A percentile compares a stretch with the other conserved stretches of the same genome.
These are phyloP conservation scores for Megalonaias nervosa DNA, from an alignment of 1,140 invertebrate genomes.

Conservation along the genomic window DNA sequence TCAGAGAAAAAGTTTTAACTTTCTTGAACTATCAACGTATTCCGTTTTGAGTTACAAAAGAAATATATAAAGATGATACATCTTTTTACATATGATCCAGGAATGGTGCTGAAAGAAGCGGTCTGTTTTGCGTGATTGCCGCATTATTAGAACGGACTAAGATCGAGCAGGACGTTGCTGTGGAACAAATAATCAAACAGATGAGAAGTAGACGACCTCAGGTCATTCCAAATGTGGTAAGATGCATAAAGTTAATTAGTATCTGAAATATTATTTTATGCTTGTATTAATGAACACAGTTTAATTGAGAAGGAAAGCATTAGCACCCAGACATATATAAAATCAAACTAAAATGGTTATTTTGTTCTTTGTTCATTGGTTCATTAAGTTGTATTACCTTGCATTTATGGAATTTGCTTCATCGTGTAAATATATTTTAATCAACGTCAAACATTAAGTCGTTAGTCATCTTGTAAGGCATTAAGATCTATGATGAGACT, in stretches of 20 bases:
- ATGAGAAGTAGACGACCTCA: slow-evolving; percentile 37
- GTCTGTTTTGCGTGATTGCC: slow-evolving; percentile 30
- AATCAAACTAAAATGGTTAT: too few relatives aligned
- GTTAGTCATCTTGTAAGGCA: too few relatives aligned
- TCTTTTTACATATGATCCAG: slow-evolving; percentile 11
- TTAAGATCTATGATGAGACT: too few relatives aligned
- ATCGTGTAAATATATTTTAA: neutral
- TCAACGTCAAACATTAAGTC: too few relatives aligned
- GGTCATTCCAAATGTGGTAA: slow-evolving; percentile 40
- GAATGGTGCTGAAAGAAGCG: neutral
- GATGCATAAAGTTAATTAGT: neutral
- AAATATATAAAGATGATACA: too few relatives aligned
- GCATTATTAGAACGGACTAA: slow-evolving; percentile 44
- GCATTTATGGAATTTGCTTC: neutral
- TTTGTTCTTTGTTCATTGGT: neutral
- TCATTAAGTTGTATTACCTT: neutral
- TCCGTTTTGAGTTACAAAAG: neutral
- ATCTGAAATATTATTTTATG: neutral
- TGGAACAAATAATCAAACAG: slow-evolving; percentile 45
- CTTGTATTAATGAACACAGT: neutral
- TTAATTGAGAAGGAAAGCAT: neutral
- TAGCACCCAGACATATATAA: too few relatives aligned
- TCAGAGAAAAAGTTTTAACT: too few relatives aligned
- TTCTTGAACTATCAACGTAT: neutral
- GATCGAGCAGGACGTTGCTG: slow-evolving; percentile 48